phyloP scores from a whole-genome alignment of 2,888 invertebrate genomes.

The Torymus auratus region DNA sequence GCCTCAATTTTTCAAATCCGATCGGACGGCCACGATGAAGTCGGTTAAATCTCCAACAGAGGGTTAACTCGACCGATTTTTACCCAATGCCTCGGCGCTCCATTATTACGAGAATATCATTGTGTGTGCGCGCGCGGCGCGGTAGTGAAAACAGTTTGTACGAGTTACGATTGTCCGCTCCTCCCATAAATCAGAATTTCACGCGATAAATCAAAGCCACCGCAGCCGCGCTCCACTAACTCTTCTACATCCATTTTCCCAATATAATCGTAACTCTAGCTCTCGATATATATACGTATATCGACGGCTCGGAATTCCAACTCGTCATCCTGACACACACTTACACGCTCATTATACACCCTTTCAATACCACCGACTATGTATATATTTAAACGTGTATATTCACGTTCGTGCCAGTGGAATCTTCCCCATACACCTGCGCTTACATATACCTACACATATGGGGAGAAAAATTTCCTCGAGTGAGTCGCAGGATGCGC shows the following conservation, averaged over 20 bases:
- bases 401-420: too few species aligned
- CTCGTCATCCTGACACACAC: conserved; percentile 48
- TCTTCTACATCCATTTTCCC: background rate
- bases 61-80: conserved; percentile 1
- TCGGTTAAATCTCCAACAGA: background rate
- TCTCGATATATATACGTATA: background rate
- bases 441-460: too few species aligned
- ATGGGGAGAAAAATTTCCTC: conserved; percentile 5
- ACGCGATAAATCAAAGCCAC: conserved; percentile 50
- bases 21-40: too few species aligned
- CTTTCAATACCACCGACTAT: conserved; percentile 8
- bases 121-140: background rate
- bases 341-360: conserved; percentile 32
- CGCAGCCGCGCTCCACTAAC: background rate
- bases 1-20: background rate
- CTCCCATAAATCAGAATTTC: conserved; percentile 52
- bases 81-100: background rate
- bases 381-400: too few species aligned
- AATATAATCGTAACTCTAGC: conserved; percentile 6
- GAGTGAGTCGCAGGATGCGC: conserved; percentile 27
- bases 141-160: conserved; percentile 40
- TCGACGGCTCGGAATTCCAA: conserved; percentile 26
- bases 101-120: too few species aligned
- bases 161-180: conserved; percentile 18
- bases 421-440: too few species aligned